Conservation (phyloP, 2,888 invertebrate species). For the Punctoribates punctum region DNA sequence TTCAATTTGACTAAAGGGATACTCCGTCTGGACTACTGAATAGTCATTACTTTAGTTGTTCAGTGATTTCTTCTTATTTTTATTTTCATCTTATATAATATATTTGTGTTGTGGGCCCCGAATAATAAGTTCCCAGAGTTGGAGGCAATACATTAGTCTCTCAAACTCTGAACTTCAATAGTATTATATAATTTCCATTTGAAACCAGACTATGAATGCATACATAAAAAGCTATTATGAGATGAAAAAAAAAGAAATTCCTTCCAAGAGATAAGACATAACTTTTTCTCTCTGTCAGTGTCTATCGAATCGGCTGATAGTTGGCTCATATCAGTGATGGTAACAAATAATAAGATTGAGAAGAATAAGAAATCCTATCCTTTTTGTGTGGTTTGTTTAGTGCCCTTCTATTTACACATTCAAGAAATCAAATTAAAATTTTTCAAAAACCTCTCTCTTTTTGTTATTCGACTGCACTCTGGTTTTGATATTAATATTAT, state of each 20-base stretch:
- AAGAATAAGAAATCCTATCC: constrained; percentile 4
- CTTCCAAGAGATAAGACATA: background rate
- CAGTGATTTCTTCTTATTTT: background rate
- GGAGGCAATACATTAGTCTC: background rate
- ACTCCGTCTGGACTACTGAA: constrained; percentile 11
- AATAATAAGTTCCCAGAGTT: no score
- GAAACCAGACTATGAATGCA: background rate
- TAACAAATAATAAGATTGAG: background rate
- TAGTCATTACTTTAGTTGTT: background rate
- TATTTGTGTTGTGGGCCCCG: background rate
- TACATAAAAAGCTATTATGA: constrained; percentile 17
- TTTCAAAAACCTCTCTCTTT: background rate
- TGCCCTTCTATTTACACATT: background rate
- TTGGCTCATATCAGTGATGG: background rate
- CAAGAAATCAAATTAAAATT: background rate
- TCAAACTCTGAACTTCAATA: background rate
- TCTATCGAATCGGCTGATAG: background rate
- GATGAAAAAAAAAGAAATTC: background rate
- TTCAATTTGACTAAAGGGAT: background rate
- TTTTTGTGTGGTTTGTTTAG: background rate
- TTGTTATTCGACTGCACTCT: background rate
- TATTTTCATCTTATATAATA: background rate
- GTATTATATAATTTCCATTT: background rate
- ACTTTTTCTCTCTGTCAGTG: background rate
- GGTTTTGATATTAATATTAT: background rate